Evolutionary conservation across 1,140 invertebrate species (phyloP).

Genomic region (Sarcophaga peregrina): DNA sequence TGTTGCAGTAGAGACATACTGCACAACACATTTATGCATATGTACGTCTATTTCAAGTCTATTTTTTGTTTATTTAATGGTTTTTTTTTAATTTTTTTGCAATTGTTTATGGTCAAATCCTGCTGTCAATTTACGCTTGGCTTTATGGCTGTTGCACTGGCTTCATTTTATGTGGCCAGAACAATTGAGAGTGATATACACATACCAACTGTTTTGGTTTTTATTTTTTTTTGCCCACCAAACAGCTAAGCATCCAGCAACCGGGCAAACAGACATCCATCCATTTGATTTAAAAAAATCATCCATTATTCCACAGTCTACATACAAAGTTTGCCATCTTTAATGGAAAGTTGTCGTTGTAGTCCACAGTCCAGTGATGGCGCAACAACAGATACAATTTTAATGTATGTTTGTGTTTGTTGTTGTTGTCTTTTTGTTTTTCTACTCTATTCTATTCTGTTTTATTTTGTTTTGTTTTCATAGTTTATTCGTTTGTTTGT

Average conservation of each 20-base stretch:
- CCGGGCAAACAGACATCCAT: neutral
- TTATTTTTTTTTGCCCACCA: neutral
- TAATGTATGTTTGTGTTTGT: neutral
- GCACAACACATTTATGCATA: too few species aligned
- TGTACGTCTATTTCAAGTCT: too few species aligned
- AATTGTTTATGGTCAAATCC: constrained; percentile 13
- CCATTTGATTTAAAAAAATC: neutral
- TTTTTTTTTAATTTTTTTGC: neutral
- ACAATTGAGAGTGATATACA: neutral
- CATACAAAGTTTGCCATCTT: too few species aligned
- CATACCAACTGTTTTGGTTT: too few species aligned
- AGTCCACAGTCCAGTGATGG: too few species aligned
- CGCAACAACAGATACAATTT: too few species aligned
- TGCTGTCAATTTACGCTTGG: constrained; percentile 14
- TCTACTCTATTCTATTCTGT: constrained; percentile 11
- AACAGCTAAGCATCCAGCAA: neutral
- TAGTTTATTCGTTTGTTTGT: constrained; percentile 22
- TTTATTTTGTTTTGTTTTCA: constrained; percentile 39
- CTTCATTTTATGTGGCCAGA: neutral
- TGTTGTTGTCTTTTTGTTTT: neutral
- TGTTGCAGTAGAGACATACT: neutral
- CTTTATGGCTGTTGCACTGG: neutral
- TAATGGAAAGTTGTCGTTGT: too few species aligned
- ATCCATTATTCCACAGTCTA: neutral
- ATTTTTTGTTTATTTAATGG: neutral